Evolutionary conservation across 2,113 vertebrate genomes (phyloP).

Genomic region (Scomber scombrus): DNA sequence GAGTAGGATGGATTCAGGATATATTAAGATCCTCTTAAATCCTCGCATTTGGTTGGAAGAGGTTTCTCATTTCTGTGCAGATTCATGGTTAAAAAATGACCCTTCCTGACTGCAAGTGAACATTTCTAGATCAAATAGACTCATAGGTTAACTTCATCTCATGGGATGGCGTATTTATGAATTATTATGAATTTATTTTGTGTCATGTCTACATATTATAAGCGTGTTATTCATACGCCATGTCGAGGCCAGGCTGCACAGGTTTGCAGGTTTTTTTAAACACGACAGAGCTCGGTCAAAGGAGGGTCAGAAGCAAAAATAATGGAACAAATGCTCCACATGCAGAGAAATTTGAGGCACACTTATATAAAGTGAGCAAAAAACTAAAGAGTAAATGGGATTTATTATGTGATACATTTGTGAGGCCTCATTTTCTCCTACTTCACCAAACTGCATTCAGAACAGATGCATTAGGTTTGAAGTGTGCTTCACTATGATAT

Average conservation of each 20-base stretch:
- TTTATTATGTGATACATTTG: background rate
- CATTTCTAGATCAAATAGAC: background rate
- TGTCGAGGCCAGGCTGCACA: background rate
- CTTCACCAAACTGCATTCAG: background rate
- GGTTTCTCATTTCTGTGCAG: background rate
- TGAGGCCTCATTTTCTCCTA: background rate
- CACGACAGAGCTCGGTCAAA: background rate
- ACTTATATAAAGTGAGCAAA: background rate
- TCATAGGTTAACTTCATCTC: background rate
- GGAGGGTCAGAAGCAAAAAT: background rate
- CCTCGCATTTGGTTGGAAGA: background rate
- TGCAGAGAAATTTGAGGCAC: background rate
- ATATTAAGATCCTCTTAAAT: constrained; percentile 13
- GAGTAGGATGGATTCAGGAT: constrained; percentile 23
- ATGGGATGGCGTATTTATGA: too few species aligned
- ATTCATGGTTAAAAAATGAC: background rate
- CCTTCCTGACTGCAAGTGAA: background rate
- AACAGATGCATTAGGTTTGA: too few species aligned
- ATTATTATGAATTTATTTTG: too few species aligned
- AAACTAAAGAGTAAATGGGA: background rate
- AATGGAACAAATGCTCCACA: background rate
- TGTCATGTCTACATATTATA: background rate
- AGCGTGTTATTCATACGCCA: background rate
- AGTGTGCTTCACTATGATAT: background rate
- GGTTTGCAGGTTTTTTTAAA: too few species aligned